Conservation (phyloP, 2,888 invertebrate genomes). For the Eupithecia centaureata region DNA sequence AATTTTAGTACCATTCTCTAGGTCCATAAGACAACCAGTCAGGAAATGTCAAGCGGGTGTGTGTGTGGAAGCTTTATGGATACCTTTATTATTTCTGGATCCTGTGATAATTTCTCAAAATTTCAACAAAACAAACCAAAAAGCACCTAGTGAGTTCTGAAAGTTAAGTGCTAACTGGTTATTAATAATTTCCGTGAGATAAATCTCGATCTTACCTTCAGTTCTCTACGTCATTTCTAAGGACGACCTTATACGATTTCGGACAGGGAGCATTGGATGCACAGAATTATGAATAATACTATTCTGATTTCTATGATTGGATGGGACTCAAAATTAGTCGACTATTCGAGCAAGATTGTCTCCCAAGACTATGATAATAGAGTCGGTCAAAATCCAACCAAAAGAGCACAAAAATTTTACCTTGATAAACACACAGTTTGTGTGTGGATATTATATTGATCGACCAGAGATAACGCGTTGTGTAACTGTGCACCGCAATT, state of each 20-base stretch:
- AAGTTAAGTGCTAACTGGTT: neutral
- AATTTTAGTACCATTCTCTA: constrained; percentile 27
- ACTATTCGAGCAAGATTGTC: neutral
- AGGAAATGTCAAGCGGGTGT: no score
- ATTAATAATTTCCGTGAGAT: neutral
- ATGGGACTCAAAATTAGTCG: neutral
- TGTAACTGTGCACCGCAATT: constrained; percentile 3
- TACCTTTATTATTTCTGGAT: neutral
- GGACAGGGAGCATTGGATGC: neutral
- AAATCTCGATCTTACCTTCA: neutral
- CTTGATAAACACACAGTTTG: neutral
- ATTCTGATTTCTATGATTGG: no score
- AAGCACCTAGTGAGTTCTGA: neutral
- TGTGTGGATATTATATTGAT: neutral
- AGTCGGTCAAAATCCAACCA: neutral
- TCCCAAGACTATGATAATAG: neutral
- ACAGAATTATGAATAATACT: no score
- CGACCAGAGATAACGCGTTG: neutral
- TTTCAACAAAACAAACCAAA: neutral
- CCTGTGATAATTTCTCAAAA: neutral
- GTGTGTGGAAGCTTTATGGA: no score
- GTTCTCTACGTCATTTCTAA: neutral
- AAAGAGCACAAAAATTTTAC: neutral
- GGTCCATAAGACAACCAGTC: neutral
- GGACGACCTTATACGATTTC: neutral